Percentiles rank a stretch among this genome's conserved stretches.
Conservation (phyloP, 2,113 vertebrate species). For the Gobius niger region DNA sequence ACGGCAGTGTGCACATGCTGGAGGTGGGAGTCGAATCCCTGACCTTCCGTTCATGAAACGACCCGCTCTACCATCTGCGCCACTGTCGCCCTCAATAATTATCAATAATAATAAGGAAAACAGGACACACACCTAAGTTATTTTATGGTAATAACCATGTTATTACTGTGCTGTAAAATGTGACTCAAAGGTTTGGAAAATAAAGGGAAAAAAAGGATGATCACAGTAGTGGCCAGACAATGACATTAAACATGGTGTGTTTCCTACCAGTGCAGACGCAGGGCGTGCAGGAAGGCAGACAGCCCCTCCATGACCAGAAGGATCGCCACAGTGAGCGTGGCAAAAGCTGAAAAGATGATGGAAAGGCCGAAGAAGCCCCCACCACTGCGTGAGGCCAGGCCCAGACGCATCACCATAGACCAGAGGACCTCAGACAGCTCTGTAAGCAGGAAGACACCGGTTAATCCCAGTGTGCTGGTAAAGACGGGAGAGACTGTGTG, state of each 20-base stretch:
- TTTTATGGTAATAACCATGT: no score
- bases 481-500: neutral
- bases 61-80: no score
- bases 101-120: no score
- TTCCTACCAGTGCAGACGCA: constrained; percentile 95
- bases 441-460: constrained; percentile 37
- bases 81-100: no score
- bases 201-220: neutral
- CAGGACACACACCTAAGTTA: no score
- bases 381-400: constrained; percentile 81
- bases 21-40: no score
- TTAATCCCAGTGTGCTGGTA: neutral
- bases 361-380: constrained; percentile 84
- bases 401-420: constrained; percentile 92
- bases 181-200: no score
- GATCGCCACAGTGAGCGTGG: constrained; percentile 90
- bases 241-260: neutral
- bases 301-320: constrained; percentile 97
- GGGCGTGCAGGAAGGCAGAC: constrained; percentile 93
- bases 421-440: constrained; percentile 94
- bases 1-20: no score
- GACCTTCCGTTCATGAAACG: no score
- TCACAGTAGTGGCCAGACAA: neutral
- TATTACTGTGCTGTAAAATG: no score
- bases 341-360: constrained; percentile 89